Conservation (phyloP, 1,140 invertebrate genomes). For the Drosophila biarmipes region DNA sequence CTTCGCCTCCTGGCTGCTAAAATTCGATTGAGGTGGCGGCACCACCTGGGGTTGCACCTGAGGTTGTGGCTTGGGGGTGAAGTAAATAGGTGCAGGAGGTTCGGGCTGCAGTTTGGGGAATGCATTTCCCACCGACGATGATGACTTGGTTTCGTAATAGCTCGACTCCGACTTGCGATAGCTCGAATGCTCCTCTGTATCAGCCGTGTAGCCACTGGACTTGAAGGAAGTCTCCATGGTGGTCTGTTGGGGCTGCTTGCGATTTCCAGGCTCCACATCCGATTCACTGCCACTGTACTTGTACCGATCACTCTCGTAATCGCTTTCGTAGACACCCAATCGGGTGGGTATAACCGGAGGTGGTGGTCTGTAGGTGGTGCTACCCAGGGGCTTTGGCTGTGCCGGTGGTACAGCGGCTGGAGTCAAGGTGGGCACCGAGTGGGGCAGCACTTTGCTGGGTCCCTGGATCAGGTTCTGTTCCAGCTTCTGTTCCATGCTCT, state of each 20-base stretch:
- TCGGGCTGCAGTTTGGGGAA: constrained; percentile 48
- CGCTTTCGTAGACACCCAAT: constrained; percentile 88
- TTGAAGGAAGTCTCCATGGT: constrained; percentile 68
- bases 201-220: constrained; percentile 89
- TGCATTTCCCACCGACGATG: constrained; percentile 19
- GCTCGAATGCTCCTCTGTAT: constrained; percentile 87
- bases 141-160: constrained; percentile 66
- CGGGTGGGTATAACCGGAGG: constrained; percentile 87
- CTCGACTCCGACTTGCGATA: constrained; percentile 78
- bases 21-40: constrained; percentile 18
- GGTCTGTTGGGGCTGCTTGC: constrained; percentile 84
- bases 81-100: constrained; percentile 57
- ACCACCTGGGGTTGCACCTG: constrained; percentile 16
- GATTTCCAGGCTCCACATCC: constrained; percentile 87
- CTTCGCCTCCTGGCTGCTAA: constrained; percentile 77
- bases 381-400: constrained; percentile 7
- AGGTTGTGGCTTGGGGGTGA: constrained; percentile 36
- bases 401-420: constrained; percentile 32
- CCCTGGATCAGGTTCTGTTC: constrained; percentile 86
- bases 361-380: constrained; percentile 69
- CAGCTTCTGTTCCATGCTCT: constrained; percentile 86
- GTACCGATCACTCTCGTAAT: constrained; percentile 91
- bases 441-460: constrained; percentile 85
- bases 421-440: constrained; percentile 84
- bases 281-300: constrained; percentile 88